Conservation (phyloP, 2,113 vertebrate genomes). For the Bombycilla garrulus region DNA sequence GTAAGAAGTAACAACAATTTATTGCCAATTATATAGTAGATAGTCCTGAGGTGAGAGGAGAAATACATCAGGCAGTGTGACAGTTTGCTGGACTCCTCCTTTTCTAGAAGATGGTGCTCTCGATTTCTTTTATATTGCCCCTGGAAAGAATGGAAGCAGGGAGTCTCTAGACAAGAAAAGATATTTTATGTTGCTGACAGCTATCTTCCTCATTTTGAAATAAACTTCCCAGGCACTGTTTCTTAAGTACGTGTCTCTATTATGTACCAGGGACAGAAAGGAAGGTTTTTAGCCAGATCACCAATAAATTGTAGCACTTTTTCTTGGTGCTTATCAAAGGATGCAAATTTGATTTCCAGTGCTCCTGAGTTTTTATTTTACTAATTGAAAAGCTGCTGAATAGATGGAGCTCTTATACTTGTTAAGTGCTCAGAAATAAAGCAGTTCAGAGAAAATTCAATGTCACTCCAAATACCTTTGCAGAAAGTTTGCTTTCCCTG, state of each 20-base stretch:
- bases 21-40: conserved; percentile 18
- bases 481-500: not conserved
- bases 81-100: not conserved
- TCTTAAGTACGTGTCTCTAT: not conserved
- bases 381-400: not conserved
- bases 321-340: not conserved
- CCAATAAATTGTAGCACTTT: not conserved
- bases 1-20: conserved; percentile 24
- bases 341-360: not conserved
- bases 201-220: not conserved
- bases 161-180: not conserved
- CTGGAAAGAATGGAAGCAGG: not conserved
- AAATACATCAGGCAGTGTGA: not conserved
- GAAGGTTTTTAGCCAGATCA: not conserved
- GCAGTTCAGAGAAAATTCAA: not conserved
- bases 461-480: not conserved
- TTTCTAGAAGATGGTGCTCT: not conserved
- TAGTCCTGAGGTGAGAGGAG: not conserved
- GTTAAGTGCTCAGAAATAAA: not conserved
- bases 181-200: not conserved
- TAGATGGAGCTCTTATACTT: not conserved
- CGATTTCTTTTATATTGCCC: not conserved
- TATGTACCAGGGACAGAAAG: not conserved
- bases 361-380: not conserved
- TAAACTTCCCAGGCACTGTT: not conserved